Base-by-base conservation (phyloP, 1,140 invertebrate species). In the Leptoteleia sp. region DNA sequence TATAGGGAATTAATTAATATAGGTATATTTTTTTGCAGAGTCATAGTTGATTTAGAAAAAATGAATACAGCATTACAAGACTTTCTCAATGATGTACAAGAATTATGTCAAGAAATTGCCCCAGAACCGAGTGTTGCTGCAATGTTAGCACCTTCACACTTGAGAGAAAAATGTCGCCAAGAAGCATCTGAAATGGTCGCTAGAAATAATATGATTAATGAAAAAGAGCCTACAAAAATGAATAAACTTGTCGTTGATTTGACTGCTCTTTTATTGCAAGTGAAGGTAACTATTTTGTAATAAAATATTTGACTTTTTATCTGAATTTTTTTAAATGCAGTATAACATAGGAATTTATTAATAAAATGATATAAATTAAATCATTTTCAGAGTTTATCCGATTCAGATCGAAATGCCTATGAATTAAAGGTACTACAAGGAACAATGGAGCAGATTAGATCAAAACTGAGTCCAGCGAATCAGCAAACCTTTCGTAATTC, bases 371-470 rank as follows among this genome's bases (percentile, higher is more conserved):
- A 8, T 50, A 8, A 25, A 37, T 15, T 38, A 27, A 40, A 25
- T 8, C 25, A 25, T 3, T 90, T 88, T 16, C 85, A 94, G 93
- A 96, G 94, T 87, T 91, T 99, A 65, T 95, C 95, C 6, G 95
- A 96, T 88, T 95, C 94, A 37, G 95, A 98, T 86, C 93, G 95
- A 85, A 97, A 96, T 89, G 93, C 95, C 3, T 97, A 97, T 89
- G 96, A 98, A 87, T 90, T 98, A 52, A 96, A 97, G 89, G 96
- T 98, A 19, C 90, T 99, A 8, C 95, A 98, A 91, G 96, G 96
- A 22, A 97, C 96, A 16, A 93, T 99, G 87, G 93, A 95, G 80
- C 94, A 97, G 83, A 96, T 98, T 27, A 95, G 95, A 89, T 91
- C 92, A 16, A 94, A 94, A 87, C 84, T 98, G 15, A 93, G 93